These are phyloP conservation scores for Craterocephalus amniculus DNA, from an alignment of 2,797 vertebrate genomes.

Conservation along the genomic window DNA sequence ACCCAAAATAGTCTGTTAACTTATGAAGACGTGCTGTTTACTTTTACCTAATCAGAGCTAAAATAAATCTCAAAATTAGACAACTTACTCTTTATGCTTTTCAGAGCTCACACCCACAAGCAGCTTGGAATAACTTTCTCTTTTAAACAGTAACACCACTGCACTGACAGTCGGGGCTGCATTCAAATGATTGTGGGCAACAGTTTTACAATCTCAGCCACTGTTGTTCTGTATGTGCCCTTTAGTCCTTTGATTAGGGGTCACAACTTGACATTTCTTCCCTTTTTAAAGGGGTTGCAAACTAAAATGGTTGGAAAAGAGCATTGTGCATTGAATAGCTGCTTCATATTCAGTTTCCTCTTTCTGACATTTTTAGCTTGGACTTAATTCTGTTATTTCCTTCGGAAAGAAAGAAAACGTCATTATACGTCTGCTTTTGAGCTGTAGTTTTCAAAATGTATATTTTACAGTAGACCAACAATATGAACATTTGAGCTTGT, in stretches of 20 bases:
- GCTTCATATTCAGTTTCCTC: background rate
- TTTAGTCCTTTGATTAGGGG: background rate
- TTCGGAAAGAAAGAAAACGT: background rate
- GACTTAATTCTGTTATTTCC: background rate
- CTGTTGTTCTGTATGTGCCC: background rate
- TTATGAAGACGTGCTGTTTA: background rate
- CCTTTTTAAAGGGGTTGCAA: background rate
- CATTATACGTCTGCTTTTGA: background rate
- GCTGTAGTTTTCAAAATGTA: background rate
- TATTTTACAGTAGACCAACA: background rate
- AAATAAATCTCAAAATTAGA: background rate
- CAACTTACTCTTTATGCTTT: background rate
- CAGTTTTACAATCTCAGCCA: background rate
- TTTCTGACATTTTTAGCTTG: background rate
- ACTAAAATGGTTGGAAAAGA: background rate
- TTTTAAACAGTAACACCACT: background rate
- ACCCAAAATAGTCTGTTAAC: background rate
- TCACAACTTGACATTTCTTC: background rate
- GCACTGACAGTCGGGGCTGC: background rate
- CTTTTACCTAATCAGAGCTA: background rate
- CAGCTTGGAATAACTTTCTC: background rate
- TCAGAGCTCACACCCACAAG: background rate
- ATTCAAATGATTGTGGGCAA: background rate
- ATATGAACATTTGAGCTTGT: background rate
- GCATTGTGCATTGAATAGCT: background rate